Percentiles rank a stretch among this genome's conserved stretches.
These are phyloP conservation scores for Actinia equina DNA, from an alignment of 64 coral and sea anemone genomes.

Conservation along the genomic window DNA sequence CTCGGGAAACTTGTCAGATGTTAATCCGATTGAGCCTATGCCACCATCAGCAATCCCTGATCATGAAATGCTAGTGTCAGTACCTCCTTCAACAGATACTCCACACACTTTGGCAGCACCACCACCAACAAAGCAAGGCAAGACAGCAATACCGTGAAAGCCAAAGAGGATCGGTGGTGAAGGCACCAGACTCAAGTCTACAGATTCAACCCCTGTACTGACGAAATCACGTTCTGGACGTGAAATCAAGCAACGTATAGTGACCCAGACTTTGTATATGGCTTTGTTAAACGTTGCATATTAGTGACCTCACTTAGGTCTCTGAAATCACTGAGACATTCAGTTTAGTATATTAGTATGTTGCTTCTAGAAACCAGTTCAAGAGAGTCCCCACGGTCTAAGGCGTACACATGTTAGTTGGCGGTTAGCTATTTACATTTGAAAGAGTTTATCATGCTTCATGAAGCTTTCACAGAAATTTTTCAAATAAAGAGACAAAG, in stretches of 20 bases:
- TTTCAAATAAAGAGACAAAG: too few relatives aligned
- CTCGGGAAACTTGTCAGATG: not conserved
- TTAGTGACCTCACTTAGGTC: too few relatives aligned
- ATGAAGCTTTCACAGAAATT: too few relatives aligned
- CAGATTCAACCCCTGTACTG: slow-evolving; percentile 22
- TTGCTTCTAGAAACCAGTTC: too few relatives aligned
- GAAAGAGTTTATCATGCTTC: too few relatives aligned
- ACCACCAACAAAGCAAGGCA: not conserved
- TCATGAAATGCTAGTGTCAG: not conserved
- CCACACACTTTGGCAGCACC: not conserved
- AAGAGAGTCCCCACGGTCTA: too few relatives aligned
- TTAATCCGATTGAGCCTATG: not conserved
- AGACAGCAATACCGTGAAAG: not conserved
- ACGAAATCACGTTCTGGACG: slow-evolving; percentile 30
- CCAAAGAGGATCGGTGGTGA: not conserved
- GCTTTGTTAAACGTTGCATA: not conserved
- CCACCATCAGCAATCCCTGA: not conserved
- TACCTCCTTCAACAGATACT: not conserved
- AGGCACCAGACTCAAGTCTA: not conserved
- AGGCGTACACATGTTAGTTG: too few relatives aligned
- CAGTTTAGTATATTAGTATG: too few relatives aligned
- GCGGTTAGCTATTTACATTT: too few relatives aligned
- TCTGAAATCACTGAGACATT: too few relatives aligned
- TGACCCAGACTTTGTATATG: slow-evolving; percentile 35
- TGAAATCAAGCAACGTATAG: slow-evolving; percentile 26